Base-by-base conservation (phyloP, 2,113 vertebrate species). In the Corynorhinus townsendii region DNA sequence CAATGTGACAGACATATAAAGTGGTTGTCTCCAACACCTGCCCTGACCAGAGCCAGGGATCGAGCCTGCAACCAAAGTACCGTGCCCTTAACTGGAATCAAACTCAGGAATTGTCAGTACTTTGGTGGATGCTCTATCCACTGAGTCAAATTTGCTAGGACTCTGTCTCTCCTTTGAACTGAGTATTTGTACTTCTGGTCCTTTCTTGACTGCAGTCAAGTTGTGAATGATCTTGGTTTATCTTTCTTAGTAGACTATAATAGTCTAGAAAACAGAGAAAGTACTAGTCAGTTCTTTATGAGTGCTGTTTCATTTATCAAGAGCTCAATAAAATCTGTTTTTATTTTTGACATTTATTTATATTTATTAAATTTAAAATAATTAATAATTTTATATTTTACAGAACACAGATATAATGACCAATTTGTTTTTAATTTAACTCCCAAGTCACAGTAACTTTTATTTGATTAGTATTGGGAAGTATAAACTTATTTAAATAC, bases 401-500 rank as follows among this genome's bases (percentile, higher is more conserved):
- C 26, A 62, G 59, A 62, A 62, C 26, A 62, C 59, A 62, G 59
- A 62, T 62, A 62, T 28, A 28, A 62, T 62, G 24, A 28, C 59
- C 59, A 62, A 62, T 4, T 28, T 69, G 40, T 52, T 89, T 73
- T 91, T 71, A 95, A 43, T 64, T 80, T 45, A 45, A 43, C 8
- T 52, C 22, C 15, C 24, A 87, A 47, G 17, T 22, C n/a, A 84
- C 11, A 95, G 68, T 45, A 80, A 81, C 26, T 82, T 91, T 80
- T 77, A 75, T 17, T 90, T 84, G 72, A 40, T 83, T 68, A 88
- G 1, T 72, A 24, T 52, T 96, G 64, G 17, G 68, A 89, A 90
- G 69, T 86, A 71, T 45, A 62, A 89, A 79, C 40, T 59, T 71
- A 89, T 75, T 90, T 71, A 82, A 88, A 77, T 93, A 86, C 45